Evolutionary conservation across 2,113 vertebrate genomes (phyloP).

Genomic region (Chaenocephalus aceratus): DNA sequence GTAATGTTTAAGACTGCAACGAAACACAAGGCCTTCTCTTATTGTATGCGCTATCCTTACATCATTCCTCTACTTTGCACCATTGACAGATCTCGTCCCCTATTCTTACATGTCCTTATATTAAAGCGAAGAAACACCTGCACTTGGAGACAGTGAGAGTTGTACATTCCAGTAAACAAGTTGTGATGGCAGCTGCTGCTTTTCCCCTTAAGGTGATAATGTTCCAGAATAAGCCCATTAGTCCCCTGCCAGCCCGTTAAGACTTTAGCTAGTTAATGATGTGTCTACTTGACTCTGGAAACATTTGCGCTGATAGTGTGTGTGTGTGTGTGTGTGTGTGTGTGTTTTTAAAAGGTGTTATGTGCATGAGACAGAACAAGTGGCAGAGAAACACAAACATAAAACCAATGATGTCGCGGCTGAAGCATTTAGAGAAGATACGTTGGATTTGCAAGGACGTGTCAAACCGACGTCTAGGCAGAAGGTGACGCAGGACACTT

Average conservation of each 20-base stretch:
- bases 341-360: background rate
- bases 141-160: constrained; percentile 41
- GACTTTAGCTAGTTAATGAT: constrained; percentile 31
- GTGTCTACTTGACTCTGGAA: constrained; percentile 43
- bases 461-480: constrained; percentile 33
- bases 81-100: background rate
- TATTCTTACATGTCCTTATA: background rate
- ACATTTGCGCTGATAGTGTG: constrained; percentile 14
- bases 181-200: constrained; percentile 59
- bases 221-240: constrained; percentile 52
- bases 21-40: background rate
- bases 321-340: constrained; percentile 15
- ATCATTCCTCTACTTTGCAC: background rate
- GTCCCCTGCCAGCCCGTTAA: constrained; percentile 40
- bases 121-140: constrained; percentile 58
- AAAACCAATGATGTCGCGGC: constrained; percentile 34
- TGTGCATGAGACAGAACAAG: constrained; percentile 10
- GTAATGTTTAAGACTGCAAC: background rate
- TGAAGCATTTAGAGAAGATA: constrained; percentile 61
- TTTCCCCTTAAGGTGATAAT: constrained; percentile 56
- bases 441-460: constrained; percentile 37
- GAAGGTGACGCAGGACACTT: constrained; percentile 60
- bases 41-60: background rate
- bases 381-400: background rate
- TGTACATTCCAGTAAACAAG: constrained; percentile 57